Evolutionary conservation across 2,113 vertebrate species (phyloP).

Genomic region (Butorides virescens): DNA sequence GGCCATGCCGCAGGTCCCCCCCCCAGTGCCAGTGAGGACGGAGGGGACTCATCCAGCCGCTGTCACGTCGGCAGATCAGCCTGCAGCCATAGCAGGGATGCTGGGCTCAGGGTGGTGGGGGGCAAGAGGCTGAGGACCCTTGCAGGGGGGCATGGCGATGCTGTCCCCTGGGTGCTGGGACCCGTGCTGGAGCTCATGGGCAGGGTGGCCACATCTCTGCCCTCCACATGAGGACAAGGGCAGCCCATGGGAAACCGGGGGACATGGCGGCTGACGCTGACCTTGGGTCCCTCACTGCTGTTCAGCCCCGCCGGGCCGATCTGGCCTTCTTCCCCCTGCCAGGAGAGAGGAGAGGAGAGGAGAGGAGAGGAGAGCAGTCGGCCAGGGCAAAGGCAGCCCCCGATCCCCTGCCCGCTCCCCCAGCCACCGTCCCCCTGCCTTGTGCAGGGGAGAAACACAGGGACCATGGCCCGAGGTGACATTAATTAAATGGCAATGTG

Average conservation of each 20-base stretch:
- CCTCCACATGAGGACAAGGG: fast-evolving
- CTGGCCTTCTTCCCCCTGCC: conserved; percentile 83
- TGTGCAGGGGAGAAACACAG: fast-evolving
- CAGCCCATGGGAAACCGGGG: fast-evolving
- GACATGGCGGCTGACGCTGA: conserved; percentile 10
- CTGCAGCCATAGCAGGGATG: fast-evolving
- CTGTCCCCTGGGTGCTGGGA: not conserved
- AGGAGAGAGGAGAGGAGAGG: not conserved
- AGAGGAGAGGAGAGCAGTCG: no score
- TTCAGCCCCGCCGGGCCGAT: conserved; percentile 75
- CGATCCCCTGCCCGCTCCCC: not conserved
- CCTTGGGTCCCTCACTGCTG: conserved; percentile 82
- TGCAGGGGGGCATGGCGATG: fast-evolving
- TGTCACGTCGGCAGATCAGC: fast-evolving
- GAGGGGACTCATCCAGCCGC: not conserved
- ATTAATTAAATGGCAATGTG: not conserved
- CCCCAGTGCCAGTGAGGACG: no score
- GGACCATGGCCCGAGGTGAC: fast-evolving
- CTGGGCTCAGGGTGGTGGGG: not conserved
- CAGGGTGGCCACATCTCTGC: not conserved
- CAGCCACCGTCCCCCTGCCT: not conserved
- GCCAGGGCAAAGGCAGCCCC: not conserved
- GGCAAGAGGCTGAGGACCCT: not conserved
- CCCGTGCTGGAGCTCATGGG: not conserved
- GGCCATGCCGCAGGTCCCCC: not conserved